Conservation (phyloP, 2,888 invertebrate species). For the Standfussiana lucernea region DNA sequence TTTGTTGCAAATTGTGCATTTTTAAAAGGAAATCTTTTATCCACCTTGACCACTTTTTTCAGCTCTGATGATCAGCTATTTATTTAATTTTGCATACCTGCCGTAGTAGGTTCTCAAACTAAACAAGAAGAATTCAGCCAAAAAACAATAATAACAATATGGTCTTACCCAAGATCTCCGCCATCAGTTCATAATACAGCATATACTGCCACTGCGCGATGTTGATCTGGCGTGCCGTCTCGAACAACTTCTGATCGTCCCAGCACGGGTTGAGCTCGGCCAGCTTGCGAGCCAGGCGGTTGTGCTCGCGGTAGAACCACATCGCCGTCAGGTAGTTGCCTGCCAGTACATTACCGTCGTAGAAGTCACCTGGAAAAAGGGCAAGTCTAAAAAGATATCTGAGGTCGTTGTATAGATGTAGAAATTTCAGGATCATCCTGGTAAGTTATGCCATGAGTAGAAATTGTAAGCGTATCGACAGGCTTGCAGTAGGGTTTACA, state of each 20-base stretch:
- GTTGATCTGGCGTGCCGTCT: conserved; percentile 91
- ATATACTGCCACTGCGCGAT: conserved; percentile 95
- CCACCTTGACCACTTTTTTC: neutral
- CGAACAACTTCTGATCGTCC: conserved; percentile 95
- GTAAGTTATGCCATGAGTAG: neutral
- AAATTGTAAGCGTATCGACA: neutral
- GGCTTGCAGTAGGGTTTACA: neutral
- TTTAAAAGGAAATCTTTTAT: neutral
- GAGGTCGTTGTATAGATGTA: neutral
- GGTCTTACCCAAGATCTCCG: conserved; percentile 94
- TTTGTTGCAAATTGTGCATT: neutral
- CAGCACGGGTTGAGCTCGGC: conserved; percentile 94
- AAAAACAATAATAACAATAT: neutral
- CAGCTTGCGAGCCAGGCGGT: conserved; percentile 93
- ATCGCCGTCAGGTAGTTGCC: conserved; percentile 67
- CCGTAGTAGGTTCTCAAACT: neutral
- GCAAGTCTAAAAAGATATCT: neutral
- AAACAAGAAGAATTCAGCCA: neutral
- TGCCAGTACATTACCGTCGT: conserved; percentile 63
- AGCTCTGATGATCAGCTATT: neutral
- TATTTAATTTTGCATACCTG: neutral
- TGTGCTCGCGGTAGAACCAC: conserved; percentile 92
- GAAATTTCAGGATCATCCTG: too few species aligned
- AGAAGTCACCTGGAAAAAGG: conserved; percentile 59
- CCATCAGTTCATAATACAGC: conserved; percentile 95